Evolutionary conservation across 2,888 invertebrate species (phyloP).

Genomic region (Tolmerus cingulatus): DNA sequence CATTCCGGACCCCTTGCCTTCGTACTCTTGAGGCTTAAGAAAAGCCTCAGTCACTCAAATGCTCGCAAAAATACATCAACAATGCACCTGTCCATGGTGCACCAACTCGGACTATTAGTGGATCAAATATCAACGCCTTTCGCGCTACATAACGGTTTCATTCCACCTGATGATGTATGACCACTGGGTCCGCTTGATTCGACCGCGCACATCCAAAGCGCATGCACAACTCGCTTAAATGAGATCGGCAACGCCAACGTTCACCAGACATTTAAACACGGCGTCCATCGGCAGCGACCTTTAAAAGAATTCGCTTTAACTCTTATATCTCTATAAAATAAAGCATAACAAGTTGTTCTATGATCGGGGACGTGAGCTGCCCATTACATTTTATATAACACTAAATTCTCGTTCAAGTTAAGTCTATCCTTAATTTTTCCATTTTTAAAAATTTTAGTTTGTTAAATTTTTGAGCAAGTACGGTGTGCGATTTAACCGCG

Average conservation of each 20-base stretch:
- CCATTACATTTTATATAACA: neutral
- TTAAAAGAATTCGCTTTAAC: conserved; percentile 24
- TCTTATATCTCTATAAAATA: neutral
- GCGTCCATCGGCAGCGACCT: neutral
- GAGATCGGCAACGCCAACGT: neutral
- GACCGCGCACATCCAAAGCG: neutral
- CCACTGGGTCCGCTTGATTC: neutral
- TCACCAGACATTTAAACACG: neutral
- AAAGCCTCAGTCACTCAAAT: neutral
- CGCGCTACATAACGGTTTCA: neutral
- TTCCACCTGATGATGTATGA: conserved; percentile 11
- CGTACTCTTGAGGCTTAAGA: neutral
- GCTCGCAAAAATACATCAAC: neutral
- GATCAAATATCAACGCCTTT: neutral
- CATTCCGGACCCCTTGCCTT: neutral
- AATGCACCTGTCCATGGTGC: neutral
- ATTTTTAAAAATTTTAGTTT: neutral
- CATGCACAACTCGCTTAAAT: neutral
- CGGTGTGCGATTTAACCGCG: too few relatives aligned
- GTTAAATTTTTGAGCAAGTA: neutral
- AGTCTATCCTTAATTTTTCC: neutral
- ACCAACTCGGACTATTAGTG: neutral
- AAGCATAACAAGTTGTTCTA: neutral
- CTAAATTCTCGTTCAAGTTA: neutral
- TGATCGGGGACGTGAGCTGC: neutral